Conservation (phyloP, 1,140 invertebrate species). For the Homarus americanus region DNA sequence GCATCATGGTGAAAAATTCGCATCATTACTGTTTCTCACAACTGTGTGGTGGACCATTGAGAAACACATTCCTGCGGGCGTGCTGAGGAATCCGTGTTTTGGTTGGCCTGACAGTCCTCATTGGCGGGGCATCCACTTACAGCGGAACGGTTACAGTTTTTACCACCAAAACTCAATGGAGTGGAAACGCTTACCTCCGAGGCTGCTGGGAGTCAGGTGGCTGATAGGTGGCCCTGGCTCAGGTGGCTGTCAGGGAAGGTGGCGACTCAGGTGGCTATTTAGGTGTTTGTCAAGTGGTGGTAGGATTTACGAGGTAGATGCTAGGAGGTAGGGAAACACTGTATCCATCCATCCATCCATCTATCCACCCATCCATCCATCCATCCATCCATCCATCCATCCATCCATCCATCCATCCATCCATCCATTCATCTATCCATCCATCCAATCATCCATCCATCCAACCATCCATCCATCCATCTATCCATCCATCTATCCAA, state of each 20-base stretch:
- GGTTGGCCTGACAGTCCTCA: not conserved
- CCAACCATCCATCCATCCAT: no score
- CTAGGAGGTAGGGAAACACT: no score
- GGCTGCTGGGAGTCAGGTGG: not conserved
- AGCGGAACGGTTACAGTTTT: not conserved
- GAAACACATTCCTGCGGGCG: not conserved
- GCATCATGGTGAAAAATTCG: no score
- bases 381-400: no score
- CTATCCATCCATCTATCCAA: no score
- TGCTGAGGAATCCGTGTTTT: not conserved
- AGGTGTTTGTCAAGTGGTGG: not conserved
- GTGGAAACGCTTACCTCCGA: constrained; percentile 24
- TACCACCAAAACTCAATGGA: constrained; percentile 34
- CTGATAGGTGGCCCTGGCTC: not conserved
- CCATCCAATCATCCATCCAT: no score
- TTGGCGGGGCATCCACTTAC: not conserved
- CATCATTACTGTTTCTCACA: not conserved
- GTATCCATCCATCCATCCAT: no score
- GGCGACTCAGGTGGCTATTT: not conserved
- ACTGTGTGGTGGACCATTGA: not conserved
- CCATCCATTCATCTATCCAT: no score
- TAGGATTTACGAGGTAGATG: not conserved
- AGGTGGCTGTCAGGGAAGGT: not conserved
- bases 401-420: no score
- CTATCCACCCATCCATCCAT: no score